Conservation (phyloP, 2,113 vertebrate species). For the Rhinogobius similis region DNA sequence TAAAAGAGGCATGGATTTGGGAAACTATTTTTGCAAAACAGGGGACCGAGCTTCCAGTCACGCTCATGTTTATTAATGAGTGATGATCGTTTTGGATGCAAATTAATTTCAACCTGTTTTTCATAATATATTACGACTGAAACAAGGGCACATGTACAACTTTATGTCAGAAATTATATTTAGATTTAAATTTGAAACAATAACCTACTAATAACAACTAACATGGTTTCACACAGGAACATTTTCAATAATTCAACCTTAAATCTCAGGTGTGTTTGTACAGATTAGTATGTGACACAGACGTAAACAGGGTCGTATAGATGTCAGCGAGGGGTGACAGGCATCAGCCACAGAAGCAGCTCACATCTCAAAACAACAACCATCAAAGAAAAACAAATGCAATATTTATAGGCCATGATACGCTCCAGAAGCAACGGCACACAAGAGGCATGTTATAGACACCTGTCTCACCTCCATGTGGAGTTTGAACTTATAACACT, state of each 20-base stretch:
- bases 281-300: slow-evolving; percentile 2
- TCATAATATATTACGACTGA: no score
- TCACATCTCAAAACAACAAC: slow-evolving; percentile 23
- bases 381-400: slow-evolving; percentile 64
- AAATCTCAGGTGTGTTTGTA: not conserved
- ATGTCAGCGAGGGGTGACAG: slow-evolving; percentile 56
- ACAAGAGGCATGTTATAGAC: slow-evolving; percentile 2
- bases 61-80: not conserved
- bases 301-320: slow-evolving; percentile 25
- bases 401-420: slow-evolving; percentile 67
- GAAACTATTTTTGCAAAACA: not conserved
- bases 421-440: slow-evolving; percentile 16
- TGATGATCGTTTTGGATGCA: not conserved
- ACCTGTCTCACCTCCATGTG: not conserved
- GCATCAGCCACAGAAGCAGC: slow-evolving; percentile 39
- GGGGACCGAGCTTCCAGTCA: not conserved
- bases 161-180: no score
- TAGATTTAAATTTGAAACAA: no score
- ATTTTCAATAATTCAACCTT: not conserved
- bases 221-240: no score
- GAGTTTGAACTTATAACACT: not conserved
- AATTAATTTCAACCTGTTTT: not conserved
- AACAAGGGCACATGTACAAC: no score
- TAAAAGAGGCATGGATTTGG: not conserved
- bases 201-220: no score